phyloP scores from a whole-genome alignment of 2,113 vertebrate genomes.

The Actenoides lindsayi region DNA sequence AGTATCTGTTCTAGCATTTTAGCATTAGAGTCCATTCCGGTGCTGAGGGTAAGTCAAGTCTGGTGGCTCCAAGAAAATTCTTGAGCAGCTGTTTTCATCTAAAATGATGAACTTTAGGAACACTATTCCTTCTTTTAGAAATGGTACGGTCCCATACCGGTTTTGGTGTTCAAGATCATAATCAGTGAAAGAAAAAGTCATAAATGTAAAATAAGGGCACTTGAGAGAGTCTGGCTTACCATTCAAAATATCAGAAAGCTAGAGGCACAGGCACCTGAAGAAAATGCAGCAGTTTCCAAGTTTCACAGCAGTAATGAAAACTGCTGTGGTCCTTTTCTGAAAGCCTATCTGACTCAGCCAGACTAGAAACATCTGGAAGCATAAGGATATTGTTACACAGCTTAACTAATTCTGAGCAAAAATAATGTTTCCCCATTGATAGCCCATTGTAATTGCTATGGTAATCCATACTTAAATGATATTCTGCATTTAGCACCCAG shows the following conservation, averaged over 20 bases:
- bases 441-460: neutral
- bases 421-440: neutral
- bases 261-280: neutral
- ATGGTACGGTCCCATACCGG: accelerated
- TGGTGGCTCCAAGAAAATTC: neutral
- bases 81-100: neutral
- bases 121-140: neutral
- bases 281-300: neutral
- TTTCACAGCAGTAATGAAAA: neutral
- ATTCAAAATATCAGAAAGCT: neutral
- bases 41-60: neutral
- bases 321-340: neutral
- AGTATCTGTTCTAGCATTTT: neutral
- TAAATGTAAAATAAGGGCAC: neutral
- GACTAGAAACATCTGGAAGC: neutral
- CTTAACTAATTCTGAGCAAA: neutral
- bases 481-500: neutral
- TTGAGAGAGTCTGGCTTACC: neutral
- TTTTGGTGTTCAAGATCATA: neutral
- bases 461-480: neutral
- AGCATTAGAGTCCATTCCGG: neutral
- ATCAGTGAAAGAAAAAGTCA: neutral
- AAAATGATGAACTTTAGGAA: neutral
- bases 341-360: neutral
- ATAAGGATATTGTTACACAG: neutral